Conservation (phyloP, 2,888 invertebrate species). For the Acrobasis consociella region DNA sequence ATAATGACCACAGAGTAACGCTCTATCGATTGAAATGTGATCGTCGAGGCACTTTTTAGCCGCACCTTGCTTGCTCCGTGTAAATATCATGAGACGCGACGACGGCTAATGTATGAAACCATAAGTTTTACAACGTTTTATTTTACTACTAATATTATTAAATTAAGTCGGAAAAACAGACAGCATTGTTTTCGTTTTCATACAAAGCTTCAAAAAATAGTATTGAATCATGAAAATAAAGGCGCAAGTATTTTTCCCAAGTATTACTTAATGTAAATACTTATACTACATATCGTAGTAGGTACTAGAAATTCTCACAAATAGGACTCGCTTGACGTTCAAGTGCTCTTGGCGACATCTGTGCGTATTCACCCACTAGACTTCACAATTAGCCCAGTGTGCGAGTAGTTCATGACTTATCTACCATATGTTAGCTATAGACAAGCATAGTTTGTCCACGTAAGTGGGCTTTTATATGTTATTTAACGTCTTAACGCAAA, state of each 20-base stretch:
- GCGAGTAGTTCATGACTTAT: not conserved
- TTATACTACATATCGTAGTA: not conserved
- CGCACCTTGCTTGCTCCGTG: conserved; percentile 41
- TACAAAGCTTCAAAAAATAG: no score
- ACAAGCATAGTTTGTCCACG: no score
- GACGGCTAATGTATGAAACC: not conserved
- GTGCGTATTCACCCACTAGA: conserved; percentile 16
- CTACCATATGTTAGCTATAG: not conserved
- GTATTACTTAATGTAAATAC: no score
- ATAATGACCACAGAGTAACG: not conserved
- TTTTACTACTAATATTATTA: not conserved
- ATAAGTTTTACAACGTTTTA: not conserved
- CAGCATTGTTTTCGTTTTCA: no score
- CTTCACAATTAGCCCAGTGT: conserved; percentile 7
- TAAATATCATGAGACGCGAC: not conserved
- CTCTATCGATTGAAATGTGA: conserved; percentile 50
- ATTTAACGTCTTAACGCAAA: no score
- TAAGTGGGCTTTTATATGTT: no score
- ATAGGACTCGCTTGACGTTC: not conserved
- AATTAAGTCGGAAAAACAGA: no score
- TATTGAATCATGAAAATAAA: no score
- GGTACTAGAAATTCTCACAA: not conserved
- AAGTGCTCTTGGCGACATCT: conserved; percentile 14
- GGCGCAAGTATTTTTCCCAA: no score
- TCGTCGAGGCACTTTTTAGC: conserved; percentile 43